phyloP scores from a whole-genome alignment of 2,888 invertebrate species.

The Stegana nigrithorax region DNA sequence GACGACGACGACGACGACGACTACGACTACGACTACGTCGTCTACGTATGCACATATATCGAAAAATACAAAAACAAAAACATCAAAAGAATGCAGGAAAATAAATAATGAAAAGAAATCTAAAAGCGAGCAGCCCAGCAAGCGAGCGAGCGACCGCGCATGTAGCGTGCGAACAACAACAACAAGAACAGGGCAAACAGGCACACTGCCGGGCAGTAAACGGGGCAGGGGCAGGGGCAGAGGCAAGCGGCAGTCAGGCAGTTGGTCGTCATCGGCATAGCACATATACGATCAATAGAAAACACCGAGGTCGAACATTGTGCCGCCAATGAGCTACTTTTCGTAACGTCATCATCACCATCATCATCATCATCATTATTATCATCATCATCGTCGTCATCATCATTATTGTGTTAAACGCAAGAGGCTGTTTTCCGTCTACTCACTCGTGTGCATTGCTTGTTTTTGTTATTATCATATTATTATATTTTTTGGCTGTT shows the following conservation, averaged over 20 bases:
- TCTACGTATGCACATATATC: not conserved
- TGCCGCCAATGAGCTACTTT: conserved; percentile 1
- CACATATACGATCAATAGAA: conserved; percentile 24
- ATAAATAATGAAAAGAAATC: conserved; percentile 16
- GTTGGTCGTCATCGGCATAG: too few relatives aligned
- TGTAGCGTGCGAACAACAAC: not conserved
- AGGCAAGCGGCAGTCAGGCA: too few relatives aligned
- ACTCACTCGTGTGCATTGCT: too few relatives aligned
- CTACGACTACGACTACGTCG: too few relatives aligned
- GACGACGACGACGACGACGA: not conserved
- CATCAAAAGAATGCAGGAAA: conserved; percentile 24
- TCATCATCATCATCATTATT: too few relatives aligned
- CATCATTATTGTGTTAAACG: conserved; percentile 12
- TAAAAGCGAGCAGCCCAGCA: too few relatives aligned
- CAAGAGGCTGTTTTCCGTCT: too few relatives aligned
- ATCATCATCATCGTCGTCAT: not conserved
- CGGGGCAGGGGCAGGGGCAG: too few relatives aligned
- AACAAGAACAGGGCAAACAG: not conserved
- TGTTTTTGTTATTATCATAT: too few relatives aligned
- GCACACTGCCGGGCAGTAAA: not conserved
- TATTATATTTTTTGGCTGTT: too few relatives aligned
- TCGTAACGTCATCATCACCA: too few relatives aligned
- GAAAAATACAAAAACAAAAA: conserved; percentile 13
- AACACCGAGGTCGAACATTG: not conserved
- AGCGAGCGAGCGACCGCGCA: not conserved